A percentile compares a stretch with the other conserved stretches of the same genome.
These are phyloP conservation scores for Kradibia gibbosae DNA, from an alignment of 1,140 invertebrate species.

Conservation along the genomic window DNA sequence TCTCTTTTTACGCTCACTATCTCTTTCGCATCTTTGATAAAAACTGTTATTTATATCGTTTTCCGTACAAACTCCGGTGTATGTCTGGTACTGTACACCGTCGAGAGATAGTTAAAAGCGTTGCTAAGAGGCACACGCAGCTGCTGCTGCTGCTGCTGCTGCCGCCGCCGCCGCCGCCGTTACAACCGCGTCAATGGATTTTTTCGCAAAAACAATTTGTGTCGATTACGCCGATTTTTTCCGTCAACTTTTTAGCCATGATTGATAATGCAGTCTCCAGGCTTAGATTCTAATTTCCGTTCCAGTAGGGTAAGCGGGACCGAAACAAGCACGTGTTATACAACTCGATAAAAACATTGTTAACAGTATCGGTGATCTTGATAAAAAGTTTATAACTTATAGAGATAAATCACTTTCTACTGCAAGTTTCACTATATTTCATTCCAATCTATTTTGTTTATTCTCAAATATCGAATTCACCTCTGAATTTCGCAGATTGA, in stretches of 20 bases:
- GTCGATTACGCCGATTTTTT: conserved; percentile 31
- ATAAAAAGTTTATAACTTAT: not conserved
- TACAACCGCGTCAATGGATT: conserved; percentile 14
- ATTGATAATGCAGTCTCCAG: conserved; percentile 28
- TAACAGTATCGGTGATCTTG: conserved; percentile 27
- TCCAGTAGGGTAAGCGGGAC: not conserved
- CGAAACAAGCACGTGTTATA: conserved; percentile 2
- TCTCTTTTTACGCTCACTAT: no score
- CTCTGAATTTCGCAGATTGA: no score
- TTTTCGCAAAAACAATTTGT: conserved; percentile 43
- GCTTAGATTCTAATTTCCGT: conserved; percentile 45
- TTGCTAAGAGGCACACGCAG: not conserved
- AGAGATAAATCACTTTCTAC: not conserved
- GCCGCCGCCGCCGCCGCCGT: not conserved
- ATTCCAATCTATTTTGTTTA: not conserved
- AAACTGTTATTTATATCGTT: conserved; percentile 47
- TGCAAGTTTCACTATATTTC: not conserved
- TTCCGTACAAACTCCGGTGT: conserved; percentile 12
- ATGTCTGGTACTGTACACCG: not conserved
- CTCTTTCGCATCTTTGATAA: conserved; percentile 39
- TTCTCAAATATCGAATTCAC: no score
- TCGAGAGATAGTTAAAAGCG: conserved; percentile 30
- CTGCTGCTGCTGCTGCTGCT: conserved; percentile 1
- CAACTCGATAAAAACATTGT: conserved; percentile 18
- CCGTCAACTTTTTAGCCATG: not conserved